phyloP scores from a whole-genome alignment of 2,888 invertebrate genomes.

The Noctua comes region DNA sequence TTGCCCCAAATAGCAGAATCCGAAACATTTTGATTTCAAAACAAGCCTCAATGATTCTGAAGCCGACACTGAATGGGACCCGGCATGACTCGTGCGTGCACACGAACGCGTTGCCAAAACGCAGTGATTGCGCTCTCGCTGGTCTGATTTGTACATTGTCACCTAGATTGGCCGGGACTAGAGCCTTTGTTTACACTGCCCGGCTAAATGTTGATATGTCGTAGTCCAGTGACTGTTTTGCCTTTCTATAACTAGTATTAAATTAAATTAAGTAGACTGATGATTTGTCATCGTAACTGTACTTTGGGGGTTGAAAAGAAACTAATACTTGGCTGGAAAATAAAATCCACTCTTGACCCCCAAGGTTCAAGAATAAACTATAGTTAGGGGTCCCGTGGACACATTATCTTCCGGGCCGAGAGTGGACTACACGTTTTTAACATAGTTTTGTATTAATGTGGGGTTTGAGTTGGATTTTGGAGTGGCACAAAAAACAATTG shows the following conservation, averaged over 20 bases:
- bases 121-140: slow-evolving; percentile 9
- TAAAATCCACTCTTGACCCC: no score
- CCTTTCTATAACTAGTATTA: no score
- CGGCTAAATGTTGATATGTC: not conserved
- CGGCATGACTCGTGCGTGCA: not conserved
- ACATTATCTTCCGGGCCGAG: no score
- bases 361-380: no score
- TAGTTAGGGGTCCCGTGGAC: no score
- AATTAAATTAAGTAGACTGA: no score
- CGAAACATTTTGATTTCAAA: slow-evolving; percentile 19
- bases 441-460: not conserved
- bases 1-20: not conserved
- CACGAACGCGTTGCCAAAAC: slow-evolving; percentile 25
- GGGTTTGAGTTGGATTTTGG: not conserved
- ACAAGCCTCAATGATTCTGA: not conserved
- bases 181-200: slow-evolving; percentile 20
- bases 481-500: not conserved
- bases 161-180: slow-evolving; percentile 22
- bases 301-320: no score
- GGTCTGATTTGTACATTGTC: slow-evolving; percentile 30
- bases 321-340: no score
- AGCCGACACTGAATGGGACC: not conserved
- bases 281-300: no score
- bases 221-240: not conserved
- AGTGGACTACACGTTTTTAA: not conserved